Conservation (phyloP, 2,888 invertebrate species). For the Campaea margaritaria region DNA sequence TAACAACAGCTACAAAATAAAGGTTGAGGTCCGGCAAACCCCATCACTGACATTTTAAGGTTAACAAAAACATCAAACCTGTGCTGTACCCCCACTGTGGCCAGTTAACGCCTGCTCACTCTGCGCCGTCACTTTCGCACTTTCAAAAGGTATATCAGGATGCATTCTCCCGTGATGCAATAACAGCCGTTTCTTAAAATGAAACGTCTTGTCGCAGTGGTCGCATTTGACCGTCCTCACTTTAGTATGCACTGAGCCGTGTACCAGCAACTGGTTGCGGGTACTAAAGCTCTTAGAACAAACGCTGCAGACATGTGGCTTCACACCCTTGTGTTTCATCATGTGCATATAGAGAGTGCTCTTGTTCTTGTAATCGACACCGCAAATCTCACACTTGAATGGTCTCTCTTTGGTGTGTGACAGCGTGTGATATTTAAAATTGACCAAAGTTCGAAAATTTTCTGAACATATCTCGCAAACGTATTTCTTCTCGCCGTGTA, state of each 20-base stretch:
- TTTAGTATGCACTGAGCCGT: not conserved
- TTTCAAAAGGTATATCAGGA: no score
- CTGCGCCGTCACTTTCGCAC: no score
- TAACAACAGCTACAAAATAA: no score
- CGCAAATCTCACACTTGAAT: constrained; percentile 1
- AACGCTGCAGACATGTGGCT: not conserved
- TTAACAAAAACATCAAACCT: no score
- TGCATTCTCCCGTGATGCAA: constrained; percentile 2
- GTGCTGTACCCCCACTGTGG: no score
- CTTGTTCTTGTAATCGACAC: not conserved
- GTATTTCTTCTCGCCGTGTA: constrained; percentile 4
- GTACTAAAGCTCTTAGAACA: constrained; percentile 6
- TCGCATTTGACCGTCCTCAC: not conserved
- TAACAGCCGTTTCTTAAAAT: not conserved
- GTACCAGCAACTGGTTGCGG: not conserved
- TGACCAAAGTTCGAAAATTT: not conserved
- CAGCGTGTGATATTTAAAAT: constrained; percentile 4
- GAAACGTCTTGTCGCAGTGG: not conserved
- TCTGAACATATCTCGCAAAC: constrained; percentile 4
- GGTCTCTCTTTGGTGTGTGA: constrained; percentile 4
- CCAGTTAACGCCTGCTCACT: no score
- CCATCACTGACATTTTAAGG: no score
- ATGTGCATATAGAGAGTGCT: not conserved
- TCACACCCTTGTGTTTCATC: not conserved
- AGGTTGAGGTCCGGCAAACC: no score